phyloP scores from a whole-genome alignment of 2,888 invertebrate species.

The Apamea epomidion region DNA sequence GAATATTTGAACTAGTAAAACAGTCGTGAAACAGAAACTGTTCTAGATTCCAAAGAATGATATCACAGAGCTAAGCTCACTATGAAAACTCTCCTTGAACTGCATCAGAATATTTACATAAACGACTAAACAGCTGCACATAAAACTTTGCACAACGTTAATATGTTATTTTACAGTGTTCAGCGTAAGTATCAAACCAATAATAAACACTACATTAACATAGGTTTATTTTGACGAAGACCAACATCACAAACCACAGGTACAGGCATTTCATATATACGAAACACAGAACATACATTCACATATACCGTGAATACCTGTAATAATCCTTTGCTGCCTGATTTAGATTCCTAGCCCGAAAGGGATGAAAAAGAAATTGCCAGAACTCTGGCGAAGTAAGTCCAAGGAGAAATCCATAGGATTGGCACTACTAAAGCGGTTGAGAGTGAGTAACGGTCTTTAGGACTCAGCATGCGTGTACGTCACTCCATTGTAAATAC shows the following conservation, averaged over 20 bases:
- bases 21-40: constrained; percentile 21
- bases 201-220: constrained; percentile 33
- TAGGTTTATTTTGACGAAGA: constrained; percentile 28
- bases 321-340: constrained; percentile 69
- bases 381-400: constrained; percentile 86
- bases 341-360: constrained; percentile 82
- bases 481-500: constrained; percentile 78
- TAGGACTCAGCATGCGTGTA: constrained; percentile 71
- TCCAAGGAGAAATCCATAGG: constrained; percentile 86
- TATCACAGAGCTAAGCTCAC: constrained; percentile 7
- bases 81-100: constrained; percentile 18
- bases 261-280: constrained; percentile 44
- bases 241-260: constrained; percentile 50
- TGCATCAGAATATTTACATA: constrained; percentile 28
- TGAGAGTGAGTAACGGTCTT: constrained; percentile 83
- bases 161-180: constrained; percentile 38
- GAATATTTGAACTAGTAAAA: constrained; percentile 38
- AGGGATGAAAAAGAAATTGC: constrained; percentile 82
- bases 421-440: constrained; percentile 81
- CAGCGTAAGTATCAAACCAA: constrained; percentile 48
- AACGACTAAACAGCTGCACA: constrained; percentile 12
- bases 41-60: constrained; percentile 39
- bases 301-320: constrained; percentile 15
- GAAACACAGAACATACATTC: constrained; percentile 38
- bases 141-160: neutral